Base-by-base conservation (phyloP, 1,140 invertebrate genomes). In the Wasmannia auropunctata region DNA sequence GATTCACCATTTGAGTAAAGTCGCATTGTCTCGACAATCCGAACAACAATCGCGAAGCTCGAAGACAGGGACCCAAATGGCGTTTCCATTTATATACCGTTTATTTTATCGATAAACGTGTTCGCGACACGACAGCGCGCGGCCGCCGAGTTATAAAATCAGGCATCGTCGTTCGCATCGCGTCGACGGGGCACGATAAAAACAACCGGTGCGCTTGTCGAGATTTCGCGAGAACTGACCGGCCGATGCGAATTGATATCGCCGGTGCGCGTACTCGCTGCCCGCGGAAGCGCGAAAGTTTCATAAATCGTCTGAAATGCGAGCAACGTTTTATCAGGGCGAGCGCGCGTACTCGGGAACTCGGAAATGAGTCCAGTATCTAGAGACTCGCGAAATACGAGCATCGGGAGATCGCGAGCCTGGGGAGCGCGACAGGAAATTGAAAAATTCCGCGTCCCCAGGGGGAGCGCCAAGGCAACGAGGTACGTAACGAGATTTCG, bases 321-420 rank as follows among this genome's bases (percentile, higher is more conserved):
- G 67, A 46, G 40, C 51, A 74, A 83, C 51, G n/a, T 83, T 74
- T 83, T 46, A 74, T 83, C 79, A 22, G 34, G 0, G 19, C 65
- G 46, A 51, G 6, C 25, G 31, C 51, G 25, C 46, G 37, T 22
- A 25, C 40, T 19, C 19, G 19, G 14, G 56, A 70, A 25, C 63
- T 49, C 75, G 89, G 86, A 90, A 87, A 90, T 88, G 76, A 90
- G 77, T 51, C 56, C 75, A 56, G 74, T 75, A 70, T 89, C 80
- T 87, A 40, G 51, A 22, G 37, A 77, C 51, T 40, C 40, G 51
- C 87, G 62, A 88, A 81, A 86, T 85, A 67, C 37, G 76, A 58
- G 49, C 79, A 16, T 8, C n/a, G 74, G n/a, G 40, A 88, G 65
- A 86, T 88, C 75, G 65, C 81, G 74, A 8, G n/a, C n/a, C n/a